Percentiles rank a stretch among this genome's conserved stretches.
phyloP scores from a whole-genome alignment of 23 tunicate species.

The Oikopleura albicans region DNA sequence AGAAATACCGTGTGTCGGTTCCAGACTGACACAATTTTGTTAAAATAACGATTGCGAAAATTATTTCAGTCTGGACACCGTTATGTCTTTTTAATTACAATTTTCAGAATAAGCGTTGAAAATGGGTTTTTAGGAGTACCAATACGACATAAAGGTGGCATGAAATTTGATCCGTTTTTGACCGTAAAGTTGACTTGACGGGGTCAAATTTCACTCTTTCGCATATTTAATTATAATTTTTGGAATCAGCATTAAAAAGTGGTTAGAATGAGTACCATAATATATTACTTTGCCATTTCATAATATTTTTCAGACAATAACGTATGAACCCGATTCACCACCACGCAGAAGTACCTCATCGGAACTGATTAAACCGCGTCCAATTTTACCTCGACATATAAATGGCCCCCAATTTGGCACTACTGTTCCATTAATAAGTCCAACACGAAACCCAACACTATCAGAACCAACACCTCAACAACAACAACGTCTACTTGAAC shows the following conservation, averaged over 20 bases:
- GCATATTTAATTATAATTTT: background rate
- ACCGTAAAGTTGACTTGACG: too few relatives aligned
- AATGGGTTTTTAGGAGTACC: too few relatives aligned
- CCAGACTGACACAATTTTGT: too few relatives aligned
- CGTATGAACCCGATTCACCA: background rate
- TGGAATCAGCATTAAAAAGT: background rate
- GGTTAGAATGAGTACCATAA: background rate
- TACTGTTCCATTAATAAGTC: background rate
- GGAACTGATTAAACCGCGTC: background rate
- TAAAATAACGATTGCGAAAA: too few relatives aligned
- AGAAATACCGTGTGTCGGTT: too few relatives aligned
- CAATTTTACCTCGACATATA: background rate
- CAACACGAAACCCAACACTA: slow-evolving; percentile 1
- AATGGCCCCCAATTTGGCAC: background rate
- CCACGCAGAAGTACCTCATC: background rate
- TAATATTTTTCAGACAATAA: background rate
- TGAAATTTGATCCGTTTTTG: too few relatives aligned
- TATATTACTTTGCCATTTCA: background rate
- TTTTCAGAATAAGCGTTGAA: too few relatives aligned
- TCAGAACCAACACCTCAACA: slow-evolving; percentile 5
- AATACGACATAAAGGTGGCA: too few relatives aligned
- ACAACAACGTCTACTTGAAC: background rate
- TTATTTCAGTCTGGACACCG: too few relatives aligned
- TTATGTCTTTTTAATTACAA: too few relatives aligned
- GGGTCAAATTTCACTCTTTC: background rate